Evolutionary conservation across 2,797 vertebrate genomes (phyloP), one percentile per base, ranked within the genome.

Genomic region (Aeoliscus strigatus): DNA sequence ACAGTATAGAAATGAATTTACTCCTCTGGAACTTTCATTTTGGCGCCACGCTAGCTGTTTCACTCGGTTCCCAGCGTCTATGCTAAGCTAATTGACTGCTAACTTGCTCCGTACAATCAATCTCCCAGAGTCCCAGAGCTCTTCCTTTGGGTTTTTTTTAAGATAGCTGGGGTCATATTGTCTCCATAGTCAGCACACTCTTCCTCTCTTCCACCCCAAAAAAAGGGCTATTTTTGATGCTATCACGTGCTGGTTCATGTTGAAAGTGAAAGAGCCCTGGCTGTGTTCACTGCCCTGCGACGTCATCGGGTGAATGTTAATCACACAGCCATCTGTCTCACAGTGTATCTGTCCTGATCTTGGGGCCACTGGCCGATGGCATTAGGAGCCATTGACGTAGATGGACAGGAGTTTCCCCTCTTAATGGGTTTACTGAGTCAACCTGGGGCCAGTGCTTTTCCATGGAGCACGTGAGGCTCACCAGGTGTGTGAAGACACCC

Each of bases 351-450:
- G 17, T 63, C 53, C 43, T 73, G 66, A 80, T 74, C 70, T 67
- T 28, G 6, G n/a, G 60, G 27, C 73, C 33, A 6, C 47, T 60
- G 56, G 50, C 39, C 42, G 16, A 33, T 47, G 66, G 72, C 50
- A 47, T 82, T 77, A 82, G 66, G 43, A 45, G 26, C 59, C 61
- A 69, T 60, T 84, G 77, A 84, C 71, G 77, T 72, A 78, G 59
- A 52, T 67, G 44, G 50, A 55, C 66, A 54, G 78, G 70, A 79
- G 73, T 79, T 79, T 54, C 77, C 70, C 51, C 49, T 47, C 57
- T 53, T 75, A 77, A 66, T 24, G 2, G 61, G 54, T 75, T 83
- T 71, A 77, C 45, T 52, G 50, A 27, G 50, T 27, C 24, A 27
- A n/a, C 39, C 31, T 27, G 13, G 11, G 48, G 60, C 25, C 66